Evolutionary conservation across 2,888 invertebrate genomes (phyloP).

Genomic region (Tyria jacobaeae): DNA sequence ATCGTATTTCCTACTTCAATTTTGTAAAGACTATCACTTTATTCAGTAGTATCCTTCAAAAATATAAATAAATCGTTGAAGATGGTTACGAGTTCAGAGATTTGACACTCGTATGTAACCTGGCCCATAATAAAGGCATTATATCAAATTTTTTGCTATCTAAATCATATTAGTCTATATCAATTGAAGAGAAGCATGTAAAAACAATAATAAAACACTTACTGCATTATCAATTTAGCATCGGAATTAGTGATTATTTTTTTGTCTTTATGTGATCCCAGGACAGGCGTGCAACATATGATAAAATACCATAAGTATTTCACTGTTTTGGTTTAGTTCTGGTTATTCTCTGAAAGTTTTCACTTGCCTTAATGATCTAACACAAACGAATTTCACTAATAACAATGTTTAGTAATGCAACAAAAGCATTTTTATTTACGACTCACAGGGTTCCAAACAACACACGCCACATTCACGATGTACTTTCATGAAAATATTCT

Average conservation of each 20-base stretch:
- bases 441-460: constrained; percentile 84
- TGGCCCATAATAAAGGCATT: constrained; percentile 59
- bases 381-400: constrained; percentile 66
- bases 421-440: constrained; percentile 84
- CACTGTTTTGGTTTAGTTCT: constrained; percentile 61
- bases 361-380: constrained; percentile 60
- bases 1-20: no score
- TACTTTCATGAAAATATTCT: constrained; percentile 73
- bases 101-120: constrained; percentile 63
- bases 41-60: constrained; percentile 16
- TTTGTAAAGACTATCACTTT: background rate
- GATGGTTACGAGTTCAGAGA: constrained; percentile 49
- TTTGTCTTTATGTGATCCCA: constrained; percentile 83
- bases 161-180: constrained; percentile 29
- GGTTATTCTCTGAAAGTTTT: constrained; percentile 56
- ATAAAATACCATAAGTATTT: constrained; percentile 77
- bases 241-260: constrained; percentile 81
- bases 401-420: constrained; percentile 66
- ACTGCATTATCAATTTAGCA: constrained; percentile 84
- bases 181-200: constrained; percentile 35
- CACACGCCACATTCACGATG: constrained; percentile 87
- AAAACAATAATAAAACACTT: constrained; percentile 67
- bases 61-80: constrained; percentile 33
- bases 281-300: constrained; percentile 85
- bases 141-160: constrained; percentile 29